These are phyloP conservation scores for Craniophora ligustri DNA, from an alignment of 2,888 invertebrate species.

Conservation along the genomic window DNA sequence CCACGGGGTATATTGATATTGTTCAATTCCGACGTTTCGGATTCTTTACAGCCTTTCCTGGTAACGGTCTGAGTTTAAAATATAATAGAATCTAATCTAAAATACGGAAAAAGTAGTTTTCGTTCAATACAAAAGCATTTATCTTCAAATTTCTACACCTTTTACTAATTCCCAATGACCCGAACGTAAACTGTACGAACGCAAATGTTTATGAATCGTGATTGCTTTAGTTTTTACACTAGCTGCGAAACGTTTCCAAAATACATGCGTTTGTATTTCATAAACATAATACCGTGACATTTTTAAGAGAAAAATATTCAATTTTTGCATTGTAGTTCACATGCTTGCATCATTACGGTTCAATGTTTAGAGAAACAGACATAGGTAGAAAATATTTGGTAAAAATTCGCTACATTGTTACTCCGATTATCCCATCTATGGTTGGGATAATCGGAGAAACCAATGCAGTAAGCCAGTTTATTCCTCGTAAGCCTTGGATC, in stretches of 20 bases:
- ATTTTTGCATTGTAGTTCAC: conserved; percentile 21
- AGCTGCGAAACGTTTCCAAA: conserved; percentile 65
- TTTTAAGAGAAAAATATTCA: conserved; percentile 48
- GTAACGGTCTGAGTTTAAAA: too few relatives aligned
- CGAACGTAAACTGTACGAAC: conserved; percentile 31
- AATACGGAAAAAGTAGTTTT: too few relatives aligned
- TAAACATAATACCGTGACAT: conserved; percentile 59
- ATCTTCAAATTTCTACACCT: conserved; percentile 19
- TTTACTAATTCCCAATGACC: conserved; percentile 39
- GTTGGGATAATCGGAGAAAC: too few relatives aligned
- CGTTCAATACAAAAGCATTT: conserved; percentile 6
- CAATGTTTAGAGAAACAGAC: background rate
- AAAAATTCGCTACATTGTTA: too few relatives aligned
- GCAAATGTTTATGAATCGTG: conserved; percentile 50
- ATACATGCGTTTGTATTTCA: conserved; percentile 62
- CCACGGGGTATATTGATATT: too few relatives aligned
- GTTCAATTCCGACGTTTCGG: too few relatives aligned
- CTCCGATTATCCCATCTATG: too few relatives aligned
- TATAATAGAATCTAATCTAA: too few relatives aligned
- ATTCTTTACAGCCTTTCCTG: too few relatives aligned
- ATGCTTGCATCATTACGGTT: background rate
- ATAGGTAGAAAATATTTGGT: background rate
- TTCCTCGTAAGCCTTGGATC: too few relatives aligned
- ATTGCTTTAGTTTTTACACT: conserved; percentile 64
- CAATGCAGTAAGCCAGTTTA: too few relatives aligned